Evolutionary conservation across 2,888 invertebrate genomes (phyloP).

Genomic region (Prenolepis imparis): DNA sequence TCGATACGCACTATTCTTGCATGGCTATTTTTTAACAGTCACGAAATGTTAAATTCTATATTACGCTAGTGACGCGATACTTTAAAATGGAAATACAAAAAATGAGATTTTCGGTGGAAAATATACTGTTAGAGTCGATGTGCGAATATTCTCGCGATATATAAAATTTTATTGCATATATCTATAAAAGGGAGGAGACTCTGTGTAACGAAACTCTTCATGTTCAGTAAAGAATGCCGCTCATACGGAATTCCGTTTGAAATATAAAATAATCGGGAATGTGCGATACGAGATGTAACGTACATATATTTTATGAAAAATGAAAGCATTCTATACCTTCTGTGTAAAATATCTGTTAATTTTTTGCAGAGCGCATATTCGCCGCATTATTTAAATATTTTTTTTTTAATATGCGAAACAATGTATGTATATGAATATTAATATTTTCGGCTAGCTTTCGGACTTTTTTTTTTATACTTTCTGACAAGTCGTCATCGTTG

Average conservation of each 20-base stretch:
- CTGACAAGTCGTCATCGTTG: not conserved
- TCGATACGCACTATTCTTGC: not conserved
- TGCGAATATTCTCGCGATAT: not conserved
- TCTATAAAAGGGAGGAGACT: not conserved
- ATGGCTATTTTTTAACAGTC: not conserved
- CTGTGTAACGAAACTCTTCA: slow-evolving; percentile 28
- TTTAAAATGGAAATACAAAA: not conserved
- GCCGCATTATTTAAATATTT: not conserved
- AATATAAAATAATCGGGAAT: slow-evolving; percentile 41
- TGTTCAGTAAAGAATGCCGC: slow-evolving; percentile 21
- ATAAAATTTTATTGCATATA: slow-evolving; percentile 28
- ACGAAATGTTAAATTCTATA: not conserved
- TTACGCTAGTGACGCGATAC: not conserved
- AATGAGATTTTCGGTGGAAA: not conserved
- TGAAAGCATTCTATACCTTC: not conserved
- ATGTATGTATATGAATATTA: not conserved
- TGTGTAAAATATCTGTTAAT: slow-evolving; percentile 14
- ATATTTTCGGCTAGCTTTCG: not conserved
- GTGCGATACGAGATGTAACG: slow-evolving; percentile 14
- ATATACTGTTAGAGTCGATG: slow-evolving; percentile 8
- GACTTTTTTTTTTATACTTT: not conserved
- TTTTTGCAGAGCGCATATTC: not conserved
- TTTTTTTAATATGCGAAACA: not conserved
- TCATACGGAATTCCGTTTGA: slow-evolving; percentile 6
- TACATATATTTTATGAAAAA: slow-evolving; percentile 30